These are phyloP conservation scores for Cheilosia urbana DNA, from an alignment of 2,888 invertebrate genomes.

Conservation along the genomic window DNA sequence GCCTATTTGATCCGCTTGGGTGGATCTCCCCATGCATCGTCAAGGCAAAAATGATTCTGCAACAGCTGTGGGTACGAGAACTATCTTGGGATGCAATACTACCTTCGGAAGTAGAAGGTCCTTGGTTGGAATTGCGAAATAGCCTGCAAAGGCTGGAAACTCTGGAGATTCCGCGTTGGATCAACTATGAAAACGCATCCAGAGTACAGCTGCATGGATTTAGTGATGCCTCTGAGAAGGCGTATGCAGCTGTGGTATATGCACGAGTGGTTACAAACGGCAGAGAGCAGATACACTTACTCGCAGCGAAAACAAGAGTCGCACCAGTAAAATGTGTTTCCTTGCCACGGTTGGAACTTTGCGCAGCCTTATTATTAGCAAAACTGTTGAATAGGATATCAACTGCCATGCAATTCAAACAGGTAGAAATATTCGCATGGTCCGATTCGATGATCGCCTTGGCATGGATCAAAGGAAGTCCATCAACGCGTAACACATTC, in stretches of 20 bases:
- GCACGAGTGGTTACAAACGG: too few relatives aligned
- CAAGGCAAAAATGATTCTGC: too few relatives aligned
- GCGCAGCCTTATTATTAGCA: conserved; percentile 5
- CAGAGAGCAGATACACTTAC: too few relatives aligned
- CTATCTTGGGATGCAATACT: not conserved
- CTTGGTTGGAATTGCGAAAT: not conserved
- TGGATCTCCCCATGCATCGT: too few relatives aligned
- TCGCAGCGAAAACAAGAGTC: too few relatives aligned
- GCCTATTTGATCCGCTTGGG: too few relatives aligned
- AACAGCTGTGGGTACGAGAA: conserved; percentile 15
- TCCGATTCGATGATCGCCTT: not conserved
- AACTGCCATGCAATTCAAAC: not conserved
- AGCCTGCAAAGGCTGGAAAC: not conserved
- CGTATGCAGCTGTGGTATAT: too few relatives aligned
- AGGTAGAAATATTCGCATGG: not conserved
- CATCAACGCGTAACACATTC: too few relatives aligned
- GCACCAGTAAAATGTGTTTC: too few relatives aligned
- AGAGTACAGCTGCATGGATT: conserved; percentile 15
- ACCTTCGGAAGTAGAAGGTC: too few relatives aligned
- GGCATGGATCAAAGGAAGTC: too few relatives aligned
- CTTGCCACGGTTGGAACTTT: conserved; percentile 5
- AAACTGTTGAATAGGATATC: conserved; percentile 1
- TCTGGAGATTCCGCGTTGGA: conserved; percentile 25
- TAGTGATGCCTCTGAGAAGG: too few relatives aligned
- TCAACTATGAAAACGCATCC: not conserved